Evolutionary conservation across 2,888 invertebrate genomes (phyloP).

Genomic region (Cheilosia impressa): DNA sequence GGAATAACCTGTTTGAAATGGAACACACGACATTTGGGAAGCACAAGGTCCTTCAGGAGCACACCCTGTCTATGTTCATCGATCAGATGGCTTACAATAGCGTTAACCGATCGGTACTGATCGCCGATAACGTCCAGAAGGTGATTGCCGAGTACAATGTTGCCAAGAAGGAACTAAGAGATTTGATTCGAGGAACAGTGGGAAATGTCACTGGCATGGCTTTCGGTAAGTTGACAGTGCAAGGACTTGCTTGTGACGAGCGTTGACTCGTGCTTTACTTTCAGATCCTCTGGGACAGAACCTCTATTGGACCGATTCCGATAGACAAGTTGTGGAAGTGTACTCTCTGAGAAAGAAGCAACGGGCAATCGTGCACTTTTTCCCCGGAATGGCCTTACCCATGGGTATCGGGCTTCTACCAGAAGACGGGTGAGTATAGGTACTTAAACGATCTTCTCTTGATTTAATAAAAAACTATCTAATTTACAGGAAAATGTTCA

Average conservation of each 20-base stretch:
- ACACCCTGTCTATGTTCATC: slow-evolving; percentile 85
- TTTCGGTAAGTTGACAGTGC: slow-evolving; percentile 83
- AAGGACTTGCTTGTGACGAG: not conserved
- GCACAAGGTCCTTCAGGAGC: slow-evolving; percentile 85
- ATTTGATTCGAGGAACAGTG: slow-evolving; percentile 83
- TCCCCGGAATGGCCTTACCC: slow-evolving; percentile 86
- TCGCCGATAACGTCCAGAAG: slow-evolving; percentile 85
- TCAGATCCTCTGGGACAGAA: slow-evolving; percentile 89
- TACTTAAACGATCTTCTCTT: too few species aligned
- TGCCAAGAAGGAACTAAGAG: slow-evolving; percentile 76
- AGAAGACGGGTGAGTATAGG: slow-evolving; percentile 78
- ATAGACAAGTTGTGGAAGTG: slow-evolving; percentile 87
- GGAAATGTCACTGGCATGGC: slow-evolving; percentile 86
- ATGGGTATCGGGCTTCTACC: slow-evolving; percentile 87
- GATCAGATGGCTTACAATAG: slow-evolving; percentile 89
- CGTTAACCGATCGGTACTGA: slow-evolving; percentile 84
- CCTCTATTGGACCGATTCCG: slow-evolving; percentile 89
- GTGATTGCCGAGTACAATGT: slow-evolving; percentile 83
- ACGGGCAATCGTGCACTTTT: slow-evolving; percentile 86
- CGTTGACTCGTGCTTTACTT: slow-evolving; percentile 43
- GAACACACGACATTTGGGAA: slow-evolving; percentile 88
- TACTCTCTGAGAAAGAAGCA: slow-evolving; percentile 86
- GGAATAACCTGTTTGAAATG: slow-evolving; percentile 85
- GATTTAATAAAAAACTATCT: not conserved
- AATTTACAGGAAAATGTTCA: slow-evolving; percentile 86